Evolutionary conservation across 2,113 vertebrate species (phyloP).

Genomic region (Ranitomeya imitator): DNA sequence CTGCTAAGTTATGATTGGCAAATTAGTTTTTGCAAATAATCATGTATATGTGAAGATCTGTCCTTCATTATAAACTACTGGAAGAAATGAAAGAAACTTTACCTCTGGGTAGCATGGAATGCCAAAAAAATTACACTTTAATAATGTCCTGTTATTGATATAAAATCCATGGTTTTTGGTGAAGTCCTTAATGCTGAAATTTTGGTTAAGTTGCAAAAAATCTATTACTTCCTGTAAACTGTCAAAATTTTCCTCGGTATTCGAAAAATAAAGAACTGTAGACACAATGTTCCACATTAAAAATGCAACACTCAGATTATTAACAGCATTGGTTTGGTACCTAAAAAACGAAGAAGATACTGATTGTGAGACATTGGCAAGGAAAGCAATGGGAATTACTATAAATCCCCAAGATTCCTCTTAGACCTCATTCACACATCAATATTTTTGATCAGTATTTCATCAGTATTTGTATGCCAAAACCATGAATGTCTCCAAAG

Average conservation of each 20-base stretch:
- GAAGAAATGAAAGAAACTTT: constrained; percentile 38
- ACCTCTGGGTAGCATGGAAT: constrained; percentile 74
- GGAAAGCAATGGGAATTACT: no score
- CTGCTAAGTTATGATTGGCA: not conserved
- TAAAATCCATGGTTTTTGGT: constrained; percentile 74
- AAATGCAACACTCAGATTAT: constrained; percentile 69
- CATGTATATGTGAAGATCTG: not conserved
- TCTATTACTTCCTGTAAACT: constrained; percentile 61
- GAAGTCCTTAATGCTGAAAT: constrained; percentile 77
- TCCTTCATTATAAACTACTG: not conserved
- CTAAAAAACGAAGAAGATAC: constrained; percentile 55
- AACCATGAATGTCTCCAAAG: no score
- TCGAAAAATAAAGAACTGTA: constrained; percentile 61
- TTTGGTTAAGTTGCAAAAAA: constrained; percentile 69
- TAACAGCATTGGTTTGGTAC: constrained; percentile 72
- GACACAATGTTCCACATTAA: constrained; percentile 72
- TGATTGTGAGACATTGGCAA: no score
- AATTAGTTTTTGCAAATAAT: not conserved
- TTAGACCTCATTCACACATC: no score
- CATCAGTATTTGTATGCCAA: no score
- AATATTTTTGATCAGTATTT: no score
- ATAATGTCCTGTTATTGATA: constrained; percentile 71
- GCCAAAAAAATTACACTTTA: constrained; percentile 76
- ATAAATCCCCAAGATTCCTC: no score
- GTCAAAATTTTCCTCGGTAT: constrained; percentile 40